Percentiles rank a stretch among this genome's conserved stretches.
Conservation (phyloP, 1,140 invertebrate species). For the Papilio polytes region DNA sequence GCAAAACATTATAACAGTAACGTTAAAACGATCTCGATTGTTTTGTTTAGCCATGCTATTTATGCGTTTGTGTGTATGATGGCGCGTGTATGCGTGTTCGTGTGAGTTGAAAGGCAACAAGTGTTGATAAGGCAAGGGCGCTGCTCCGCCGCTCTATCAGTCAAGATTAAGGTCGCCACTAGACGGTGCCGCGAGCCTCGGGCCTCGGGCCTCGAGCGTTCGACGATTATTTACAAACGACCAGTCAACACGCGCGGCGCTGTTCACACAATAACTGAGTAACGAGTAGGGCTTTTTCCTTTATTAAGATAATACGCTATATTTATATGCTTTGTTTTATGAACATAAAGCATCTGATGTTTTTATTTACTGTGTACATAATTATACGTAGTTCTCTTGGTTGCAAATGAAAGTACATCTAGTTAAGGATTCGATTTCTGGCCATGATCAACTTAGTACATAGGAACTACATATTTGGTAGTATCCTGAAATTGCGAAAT, state of each 20-base stretch:
- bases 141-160: slow-evolving; percentile 71
- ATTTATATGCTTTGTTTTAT: slow-evolving; percentile 11
- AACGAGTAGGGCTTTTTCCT: slow-evolving; percentile 5
- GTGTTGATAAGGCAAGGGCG: slow-evolving; percentile 68
- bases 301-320: slow-evolving; percentile 1
- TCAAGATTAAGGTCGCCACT: slow-evolving; percentile 76
- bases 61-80: background rate
- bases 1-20: too few species aligned
- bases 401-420: background rate
- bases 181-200: slow-evolving; percentile 12
- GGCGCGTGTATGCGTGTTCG: slow-evolving; percentile 36
- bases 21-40: background rate
- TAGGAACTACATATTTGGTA: too few species aligned
- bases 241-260: slow-evolving; percentile 25
- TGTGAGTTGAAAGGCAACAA: slow-evolving; percentile 56
- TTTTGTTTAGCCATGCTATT: slow-evolving; percentile 1
- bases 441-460: background rate
- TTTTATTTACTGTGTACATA: background rate
- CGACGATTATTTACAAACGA: slow-evolving; percentile 30
- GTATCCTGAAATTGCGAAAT: too few species aligned
- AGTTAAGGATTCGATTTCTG: background rate
- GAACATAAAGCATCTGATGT: background rate
- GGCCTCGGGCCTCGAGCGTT: slow-evolving; percentile 8
- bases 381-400: background rate
- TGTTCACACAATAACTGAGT: background rate